phyloP scores from a whole-genome alignment of 2,888 invertebrate species.

The Eristalis tenax region DNA sequence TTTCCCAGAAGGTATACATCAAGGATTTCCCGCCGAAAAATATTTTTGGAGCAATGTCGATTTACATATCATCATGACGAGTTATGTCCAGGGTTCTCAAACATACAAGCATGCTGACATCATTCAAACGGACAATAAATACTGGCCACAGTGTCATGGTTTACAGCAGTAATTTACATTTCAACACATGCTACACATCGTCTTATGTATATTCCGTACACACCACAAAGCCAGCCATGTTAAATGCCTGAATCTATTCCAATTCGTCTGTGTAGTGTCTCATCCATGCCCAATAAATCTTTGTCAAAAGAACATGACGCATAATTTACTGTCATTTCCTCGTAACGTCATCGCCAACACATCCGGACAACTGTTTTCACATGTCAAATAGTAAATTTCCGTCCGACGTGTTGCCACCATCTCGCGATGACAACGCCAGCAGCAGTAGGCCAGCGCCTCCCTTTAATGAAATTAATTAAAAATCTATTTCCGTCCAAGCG shows the following conservation, averaged over 20 bases:
- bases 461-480: slow-evolving; percentile 53
- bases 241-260: background rate
- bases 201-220: background rate
- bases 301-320: slow-evolving; percentile 58
- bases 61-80: too few relatives aligned
- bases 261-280: background rate
- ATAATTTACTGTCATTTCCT: slow-evolving; percentile 65
- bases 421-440: slow-evolving; percentile 1
- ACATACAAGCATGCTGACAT: too few relatives aligned
- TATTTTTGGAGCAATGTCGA: too few relatives aligned
- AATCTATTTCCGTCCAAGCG: slow-evolving; percentile 61
- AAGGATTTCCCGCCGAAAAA: too few relatives aligned
- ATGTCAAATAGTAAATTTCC: slow-evolving; percentile 63
- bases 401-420: slow-evolving; percentile 28
- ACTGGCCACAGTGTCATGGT: too few relatives aligned
- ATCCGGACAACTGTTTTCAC: slow-evolving; percentile 68
- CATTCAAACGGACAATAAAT: too few relatives aligned
- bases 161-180: too few relatives aligned
- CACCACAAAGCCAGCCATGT: background rate
- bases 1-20: too few relatives aligned
- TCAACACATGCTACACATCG: too few relatives aligned
- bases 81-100: too few relatives aligned
- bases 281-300: slow-evolving; percentile 46
- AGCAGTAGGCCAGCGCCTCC: background rate
- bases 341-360: slow-evolving; percentile 49